These are phyloP conservation scores for Arctocebus calabarensis DNA, from an alignment of 2,797 vertebrate genomes.

Conservation along the genomic window DNA sequence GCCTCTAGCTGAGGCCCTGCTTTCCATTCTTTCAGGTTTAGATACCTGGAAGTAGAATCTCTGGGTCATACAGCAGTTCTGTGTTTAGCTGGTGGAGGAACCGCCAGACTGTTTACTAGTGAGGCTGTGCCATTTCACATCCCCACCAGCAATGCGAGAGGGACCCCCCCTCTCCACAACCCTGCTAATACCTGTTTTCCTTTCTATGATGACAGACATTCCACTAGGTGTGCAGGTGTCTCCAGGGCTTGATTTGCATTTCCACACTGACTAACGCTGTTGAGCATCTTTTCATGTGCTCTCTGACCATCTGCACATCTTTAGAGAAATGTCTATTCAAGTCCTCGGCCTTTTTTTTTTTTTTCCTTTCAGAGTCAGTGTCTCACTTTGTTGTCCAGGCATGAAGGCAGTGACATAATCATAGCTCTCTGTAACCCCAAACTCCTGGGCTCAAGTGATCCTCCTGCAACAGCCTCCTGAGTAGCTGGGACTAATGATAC, in stretches of 20 bases:
- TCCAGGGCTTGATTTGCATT: not conserved
- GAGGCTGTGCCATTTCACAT: not conserved
- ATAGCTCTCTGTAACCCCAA: not conserved
- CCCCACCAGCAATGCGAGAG: not conserved
- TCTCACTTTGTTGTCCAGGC: not conserved
- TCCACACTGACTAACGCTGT: not conserved
- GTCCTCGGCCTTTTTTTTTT: not conserved
- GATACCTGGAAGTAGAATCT: not conserved
- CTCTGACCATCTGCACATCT: not conserved
- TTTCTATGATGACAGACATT: not conserved
- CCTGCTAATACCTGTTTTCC: not conserved
- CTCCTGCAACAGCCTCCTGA: not conserved
- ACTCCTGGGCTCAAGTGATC: not conserved
- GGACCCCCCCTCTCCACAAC: not conserved
- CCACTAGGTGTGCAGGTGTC: not conserved
- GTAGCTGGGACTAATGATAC: not conserved
- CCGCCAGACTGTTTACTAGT: not conserved
- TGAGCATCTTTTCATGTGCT: not conserved
- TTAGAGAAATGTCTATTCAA: not conserved
- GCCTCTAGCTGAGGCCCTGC: not conserved
- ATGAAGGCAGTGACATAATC: not conserved
- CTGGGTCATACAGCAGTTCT: not conserved
- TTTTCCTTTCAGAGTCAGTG: not conserved
- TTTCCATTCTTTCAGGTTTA: not conserved
- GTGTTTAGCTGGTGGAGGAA: not conserved